Conservation (phyloP, 1,140 invertebrate genomes). For the Drosophila sturtevanti region DNA sequence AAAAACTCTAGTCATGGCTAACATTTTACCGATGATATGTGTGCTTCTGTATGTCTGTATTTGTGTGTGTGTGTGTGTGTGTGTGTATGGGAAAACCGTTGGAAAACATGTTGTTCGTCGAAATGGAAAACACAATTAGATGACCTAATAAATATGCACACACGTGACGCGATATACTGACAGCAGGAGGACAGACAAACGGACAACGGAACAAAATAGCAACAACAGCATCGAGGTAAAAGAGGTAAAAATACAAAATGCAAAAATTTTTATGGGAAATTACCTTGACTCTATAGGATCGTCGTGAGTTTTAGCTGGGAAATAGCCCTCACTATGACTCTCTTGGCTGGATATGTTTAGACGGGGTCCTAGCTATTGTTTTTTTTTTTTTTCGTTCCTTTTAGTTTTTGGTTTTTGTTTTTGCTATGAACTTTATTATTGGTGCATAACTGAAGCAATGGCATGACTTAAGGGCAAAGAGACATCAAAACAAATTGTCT, state of each 20-base stretch:
- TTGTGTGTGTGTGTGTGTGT: conserved; percentile 19
- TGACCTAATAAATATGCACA: conserved; percentile 79
- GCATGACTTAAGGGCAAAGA: conserved; percentile 59
- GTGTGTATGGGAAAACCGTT: conserved; percentile 69
- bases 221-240: conserved; percentile 19
- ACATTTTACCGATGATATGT: conserved; percentile 10
- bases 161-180: conserved; percentile 37
- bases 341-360: conserved; percentile 23
- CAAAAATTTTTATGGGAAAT: conserved; percentile 74
- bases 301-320: conserved; percentile 45
- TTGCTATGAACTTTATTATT: conserved; percentile 64
- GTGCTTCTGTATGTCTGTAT: conserved; percentile 6
- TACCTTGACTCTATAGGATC: conserved; percentile 70
- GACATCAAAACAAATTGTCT: conserved; percentile 56
- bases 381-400: conserved; percentile 36
- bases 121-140: conserved; percentile 81
- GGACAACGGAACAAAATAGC: conserved; percentile 30
- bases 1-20: conserved; percentile 28
- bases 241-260: conserved; percentile 58
- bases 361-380: conserved; percentile 38
- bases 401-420: no score
- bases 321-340: conserved; percentile 18
- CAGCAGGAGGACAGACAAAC: conserved; percentile 9
- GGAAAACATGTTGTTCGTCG: conserved; percentile 65
- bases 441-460: conserved; percentile 52